Base-by-base conservation (phyloP, 2,888 invertebrate species). In the Ormyrus nitidulus region DNA sequence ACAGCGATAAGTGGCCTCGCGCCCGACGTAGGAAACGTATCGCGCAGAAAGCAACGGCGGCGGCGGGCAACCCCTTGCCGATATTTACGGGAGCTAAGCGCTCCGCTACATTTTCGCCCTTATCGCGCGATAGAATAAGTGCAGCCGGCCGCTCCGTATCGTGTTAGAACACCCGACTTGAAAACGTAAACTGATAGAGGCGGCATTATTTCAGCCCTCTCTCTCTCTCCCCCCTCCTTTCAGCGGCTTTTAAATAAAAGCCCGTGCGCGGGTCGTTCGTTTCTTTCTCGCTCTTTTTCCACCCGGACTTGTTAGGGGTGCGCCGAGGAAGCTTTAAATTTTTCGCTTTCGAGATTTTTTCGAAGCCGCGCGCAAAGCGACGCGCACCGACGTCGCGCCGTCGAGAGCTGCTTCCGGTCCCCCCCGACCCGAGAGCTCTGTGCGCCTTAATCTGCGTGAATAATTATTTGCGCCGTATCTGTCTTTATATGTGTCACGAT, bases 31-130 rank as follows among this genome's bases (percentile, higher is more conserved):
- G 71, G 59, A 71, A 71, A 71, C 61, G 61, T 48, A 65, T 64
- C 34, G 56, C 65, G 2, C 4, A 34, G 34, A 34, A 34, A 34
- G 34, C 34, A 34, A 34, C 34, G 61, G 44, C 46, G 49, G 34
- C 54, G 62, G 74, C 71, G 69, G 19, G 76, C 83, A 80, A 81
- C 82, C 83, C 86, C 85, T 83, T 84, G 84, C 84, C 85, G 85
- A 88, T 88, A 88, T 89, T 88, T 88, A 88, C 89, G 88, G 87
- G 84, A 83, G 86, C 86, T 85, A 85, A 87, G 85, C 84, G 83
- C 80, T 61, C 78, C 81, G 83, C 82, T 81, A 87, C 87, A 85
- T 86, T 87, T 87, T 88, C 85, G 83, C 83, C 79, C 87, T 88
- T 88, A 88, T 88, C 88, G 86, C 86, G 69, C 83, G 84, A 83